Evolutionary conservation across 1,140 invertebrate species (phyloP).

Genomic region (Acyrthosiphon pisum): DNA sequence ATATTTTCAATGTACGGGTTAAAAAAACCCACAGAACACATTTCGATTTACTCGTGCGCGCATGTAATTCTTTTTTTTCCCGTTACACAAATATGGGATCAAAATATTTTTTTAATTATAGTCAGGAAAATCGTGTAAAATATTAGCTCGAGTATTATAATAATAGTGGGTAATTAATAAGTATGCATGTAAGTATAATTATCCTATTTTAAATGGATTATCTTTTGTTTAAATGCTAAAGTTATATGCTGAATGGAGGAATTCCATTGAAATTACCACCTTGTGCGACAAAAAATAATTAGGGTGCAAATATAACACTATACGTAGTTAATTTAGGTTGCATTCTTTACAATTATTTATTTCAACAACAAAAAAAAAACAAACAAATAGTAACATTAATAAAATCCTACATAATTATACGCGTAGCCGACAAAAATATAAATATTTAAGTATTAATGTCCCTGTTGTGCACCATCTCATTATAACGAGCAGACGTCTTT

Average conservation of each 20-base stretch:
- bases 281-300: slow-evolving; percentile 40
- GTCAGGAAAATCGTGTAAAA: background rate
- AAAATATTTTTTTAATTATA: slow-evolving; percentile 13
- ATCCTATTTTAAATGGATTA: slow-evolving; percentile 12
- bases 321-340: background rate
- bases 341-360: slow-evolving; percentile 7
- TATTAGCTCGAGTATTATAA: background rate
- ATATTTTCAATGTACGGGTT: background rate
- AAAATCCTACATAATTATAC: background rate
- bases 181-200: background rate
- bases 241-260: background rate
- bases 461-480: background rate
- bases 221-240: slow-evolving; percentile 19
- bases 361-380: background rate
- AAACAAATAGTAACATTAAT: background rate
- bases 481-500: background rate
- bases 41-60: background rate
- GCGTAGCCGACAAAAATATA: background rate
- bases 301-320: slow-evolving; percentile 1
- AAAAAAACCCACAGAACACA: background rate
- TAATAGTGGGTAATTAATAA: slow-evolving; percentile 18
- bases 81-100: background rate
- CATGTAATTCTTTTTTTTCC: background rate
- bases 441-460: background rate
- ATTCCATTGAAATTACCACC: background rate